Evolutionary conservation across 1,140 invertebrate species (phyloP), one percentile per base, ranked within the genome.

Genomic region (Polypedilum vanderplanki): DNA sequence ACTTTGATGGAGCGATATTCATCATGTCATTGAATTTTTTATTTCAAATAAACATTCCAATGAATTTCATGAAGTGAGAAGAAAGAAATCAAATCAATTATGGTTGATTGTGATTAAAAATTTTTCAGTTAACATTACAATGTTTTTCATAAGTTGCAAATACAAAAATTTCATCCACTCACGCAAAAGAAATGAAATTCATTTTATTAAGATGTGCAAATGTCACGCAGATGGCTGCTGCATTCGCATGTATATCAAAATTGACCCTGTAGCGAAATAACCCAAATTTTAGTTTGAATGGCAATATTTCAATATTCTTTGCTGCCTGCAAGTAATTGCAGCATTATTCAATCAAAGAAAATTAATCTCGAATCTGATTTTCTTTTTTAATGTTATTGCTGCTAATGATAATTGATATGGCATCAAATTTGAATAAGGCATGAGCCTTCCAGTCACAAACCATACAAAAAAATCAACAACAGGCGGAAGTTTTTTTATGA

Each of bases 131-230:
- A 46, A 46, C 9, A 46, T 15, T 46, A 46, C 41, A 46, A 46
- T 46, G 41, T 46, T 46, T 8, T 46, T 2, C 9, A 8, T 46
- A 46, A 46, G 15, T 46, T 70, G 65, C n/a, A 70, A 70, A n/a
- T 7, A 9, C 65, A 70, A 70, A 70, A 4, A 70, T 70, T 70
- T 70, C 18, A 70, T 70, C 65, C 65, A 70, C 65, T 70, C 65
- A 70, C 65, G 65, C 65, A 70, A 70, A n/a, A 22, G n/a, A 70
- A 70, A 18, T 70, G 17, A 70, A n/a, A 9, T 70, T 70, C 20
- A 18, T 70, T 70, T 70, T 70, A 70, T 70, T 70, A 22, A 70
- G 65, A 70, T 70, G 65, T 70, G 65, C 7, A 70, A 70, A 70
- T 70, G 65, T 70, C 65, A 70, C 65, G 65, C 65, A 70, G 65